Conservation (phyloP, 92 coral and sea anemone genomes). For the Paragorgia papillata region DNA sequence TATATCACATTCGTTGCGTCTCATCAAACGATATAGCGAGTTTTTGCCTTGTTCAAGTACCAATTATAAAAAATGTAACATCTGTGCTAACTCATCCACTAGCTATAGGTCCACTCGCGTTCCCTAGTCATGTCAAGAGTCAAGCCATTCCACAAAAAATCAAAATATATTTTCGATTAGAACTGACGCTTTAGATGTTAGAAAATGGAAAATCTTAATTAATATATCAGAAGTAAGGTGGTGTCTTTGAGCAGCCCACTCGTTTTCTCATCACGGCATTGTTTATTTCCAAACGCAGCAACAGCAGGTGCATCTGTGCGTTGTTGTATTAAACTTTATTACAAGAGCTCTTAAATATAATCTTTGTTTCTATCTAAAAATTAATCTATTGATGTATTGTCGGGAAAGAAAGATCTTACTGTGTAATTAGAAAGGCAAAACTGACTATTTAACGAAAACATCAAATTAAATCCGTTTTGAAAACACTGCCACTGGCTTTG, state of each 20-base stretch:
- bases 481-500: no score
- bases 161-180: no score
- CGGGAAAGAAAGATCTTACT: not conserved
- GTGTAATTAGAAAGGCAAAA: constrained; percentile 19
- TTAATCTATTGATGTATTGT: constrained; percentile 16
- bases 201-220: constrained; percentile 18
- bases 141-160: no score
- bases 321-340: constrained; percentile 19
- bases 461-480: constrained; percentile 26
- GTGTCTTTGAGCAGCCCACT: constrained; percentile 25
- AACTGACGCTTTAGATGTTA: not conserved
- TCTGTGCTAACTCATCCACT: no score
- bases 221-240: not conserved
- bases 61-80: no score
- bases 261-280: constrained; percentile 21
- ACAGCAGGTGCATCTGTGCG: constrained; percentile 28
- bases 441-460: constrained; percentile 22
- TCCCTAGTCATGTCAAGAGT: no score
- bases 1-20: no score
- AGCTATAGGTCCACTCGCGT: no score
- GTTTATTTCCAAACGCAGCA: constrained; percentile 31
- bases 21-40: no score
- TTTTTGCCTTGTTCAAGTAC: no score
- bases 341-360: constrained; percentile 21
- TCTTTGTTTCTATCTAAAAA: constrained; percentile 26